Evolutionary conservation across 2,888 invertebrate genomes (phyloP).

Genomic region (Lochmaea crataegi): DNA sequence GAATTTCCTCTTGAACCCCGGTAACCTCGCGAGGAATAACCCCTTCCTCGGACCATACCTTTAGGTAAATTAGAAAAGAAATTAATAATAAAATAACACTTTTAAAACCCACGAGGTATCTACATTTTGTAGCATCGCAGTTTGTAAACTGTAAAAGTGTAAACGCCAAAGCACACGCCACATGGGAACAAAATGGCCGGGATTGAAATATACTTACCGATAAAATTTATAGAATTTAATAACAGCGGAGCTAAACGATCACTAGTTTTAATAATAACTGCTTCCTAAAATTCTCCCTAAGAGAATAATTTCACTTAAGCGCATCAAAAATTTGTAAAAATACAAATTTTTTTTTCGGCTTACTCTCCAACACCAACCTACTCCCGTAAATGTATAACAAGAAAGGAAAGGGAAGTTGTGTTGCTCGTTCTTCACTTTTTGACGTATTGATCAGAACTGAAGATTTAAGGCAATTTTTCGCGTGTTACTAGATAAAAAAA

Average conservation of each 20-base stretch:
- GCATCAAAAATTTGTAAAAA: neutral
- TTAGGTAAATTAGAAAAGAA: neutral
- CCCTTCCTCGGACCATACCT: constrained; percentile 49
- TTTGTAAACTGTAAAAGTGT: neutral
- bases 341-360: neutral
- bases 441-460: neutral
- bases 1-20: constrained; percentile 55
- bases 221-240: neutral
- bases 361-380: neutral
- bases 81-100: neutral
- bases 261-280: neutral
- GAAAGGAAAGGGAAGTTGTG: neutral
- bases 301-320: neutral
- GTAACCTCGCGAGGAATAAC: constrained; percentile 55
- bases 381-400: neutral
- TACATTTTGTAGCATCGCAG: neutral
- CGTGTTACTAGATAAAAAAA: too few species aligned
- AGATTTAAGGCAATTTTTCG: neutral
- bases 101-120: too few species aligned
- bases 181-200: constrained; percentile 7
- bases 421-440: neutral
- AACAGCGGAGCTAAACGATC: neutral
- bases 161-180: neutral
- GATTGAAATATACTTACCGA: neutral
- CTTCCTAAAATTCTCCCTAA: neutral